Conservation (phyloP, 2,113 vertebrate genomes). For the Capreolus pygargus region DNA sequence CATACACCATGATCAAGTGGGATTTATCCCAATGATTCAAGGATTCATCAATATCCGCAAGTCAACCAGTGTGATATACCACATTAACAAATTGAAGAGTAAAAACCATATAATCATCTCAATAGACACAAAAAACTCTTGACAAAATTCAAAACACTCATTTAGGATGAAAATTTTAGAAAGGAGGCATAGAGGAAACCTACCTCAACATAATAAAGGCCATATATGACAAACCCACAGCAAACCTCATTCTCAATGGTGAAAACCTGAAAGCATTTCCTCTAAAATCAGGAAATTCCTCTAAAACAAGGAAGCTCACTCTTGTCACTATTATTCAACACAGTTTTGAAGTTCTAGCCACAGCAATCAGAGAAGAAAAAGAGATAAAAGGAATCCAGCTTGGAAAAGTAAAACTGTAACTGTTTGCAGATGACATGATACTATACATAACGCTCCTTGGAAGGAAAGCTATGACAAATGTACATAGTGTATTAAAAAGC, state of each 20-base stretch:
- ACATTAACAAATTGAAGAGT: neutral
- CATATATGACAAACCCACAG: neutral
- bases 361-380: neutral
- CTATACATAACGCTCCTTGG: neutral
- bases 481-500: neutral
- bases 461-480: neutral
- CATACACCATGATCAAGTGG: neutral
- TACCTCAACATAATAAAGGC: neutral
- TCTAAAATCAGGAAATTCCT: neutral
- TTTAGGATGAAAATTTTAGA: neutral
- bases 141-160: neutral
- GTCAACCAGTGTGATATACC: neutral
- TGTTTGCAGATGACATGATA: neutral
- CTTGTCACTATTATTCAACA: neutral
- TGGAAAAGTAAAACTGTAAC: neutral
- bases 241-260: neutral
- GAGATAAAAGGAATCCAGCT: neutral
- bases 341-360: neutral
- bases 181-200: neutral
- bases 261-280: neutral
- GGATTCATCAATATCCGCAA: neutral
- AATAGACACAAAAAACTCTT: neutral
- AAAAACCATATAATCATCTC: neutral
- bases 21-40: neutral
- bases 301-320: neutral